phyloP scores from a whole-genome alignment of 2,113 vertebrate species.

The Bubo blakistoni region DNA sequence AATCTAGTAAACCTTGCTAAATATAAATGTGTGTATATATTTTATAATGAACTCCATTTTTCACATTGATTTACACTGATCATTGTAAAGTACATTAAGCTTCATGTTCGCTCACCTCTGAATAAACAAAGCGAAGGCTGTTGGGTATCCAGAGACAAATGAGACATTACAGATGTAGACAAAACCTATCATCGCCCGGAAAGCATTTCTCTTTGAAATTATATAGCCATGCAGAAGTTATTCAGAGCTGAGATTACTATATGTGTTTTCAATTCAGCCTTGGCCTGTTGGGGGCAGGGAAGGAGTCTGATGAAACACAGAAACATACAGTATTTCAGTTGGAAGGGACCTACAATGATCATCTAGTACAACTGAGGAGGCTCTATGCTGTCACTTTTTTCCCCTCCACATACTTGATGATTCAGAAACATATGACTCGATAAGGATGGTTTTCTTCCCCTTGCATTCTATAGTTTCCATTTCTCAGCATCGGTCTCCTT shows the following conservation, averaged over 20 bases:
- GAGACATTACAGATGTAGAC: constrained; percentile 50
- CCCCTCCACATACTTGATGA: neutral
- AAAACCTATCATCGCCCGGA: constrained; percentile 34
- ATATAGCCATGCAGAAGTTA: constrained; percentile 12
- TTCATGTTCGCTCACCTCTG: constrained; percentile 32
- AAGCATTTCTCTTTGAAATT: constrained; percentile 36
- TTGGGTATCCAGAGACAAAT: constrained; percentile 32
- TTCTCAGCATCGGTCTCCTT: neutral
- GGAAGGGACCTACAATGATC: neutral
- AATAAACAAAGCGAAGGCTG: constrained; percentile 7
- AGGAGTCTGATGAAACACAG: neutral
- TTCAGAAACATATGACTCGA: neutral
- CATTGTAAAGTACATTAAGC: neutral
- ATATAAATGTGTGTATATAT: neutral
- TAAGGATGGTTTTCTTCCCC: neutral
- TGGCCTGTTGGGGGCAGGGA: neutral
- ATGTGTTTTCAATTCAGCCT: neutral
- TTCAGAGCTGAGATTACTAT: neutral
- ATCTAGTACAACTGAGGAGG: neutral
- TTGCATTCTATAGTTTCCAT: neutral
- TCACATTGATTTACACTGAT: neutral
- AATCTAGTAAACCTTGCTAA: neutral
- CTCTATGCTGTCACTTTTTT: neutral
- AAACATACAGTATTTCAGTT: neutral
- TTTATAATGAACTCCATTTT: neutral